A percentile compares a stretch with the other conserved stretches of the same genome.
Conservation (phyloP, 92 coral and sea anemone genomes). For the Zoanthus gigantus region DNA sequence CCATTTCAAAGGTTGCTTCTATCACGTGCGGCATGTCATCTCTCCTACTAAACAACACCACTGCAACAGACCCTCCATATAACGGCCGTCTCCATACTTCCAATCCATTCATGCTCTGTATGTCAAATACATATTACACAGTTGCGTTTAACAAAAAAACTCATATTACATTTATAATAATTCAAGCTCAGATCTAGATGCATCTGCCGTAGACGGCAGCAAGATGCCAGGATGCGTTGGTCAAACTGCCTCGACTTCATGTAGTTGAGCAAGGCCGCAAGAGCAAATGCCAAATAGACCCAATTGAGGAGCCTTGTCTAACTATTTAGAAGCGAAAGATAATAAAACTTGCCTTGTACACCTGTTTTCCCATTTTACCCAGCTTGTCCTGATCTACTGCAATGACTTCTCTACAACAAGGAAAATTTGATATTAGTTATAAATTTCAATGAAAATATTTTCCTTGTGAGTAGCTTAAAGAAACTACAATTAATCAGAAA, state of each 20-base stretch:
- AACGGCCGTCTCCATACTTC: constrained; percentile 86
- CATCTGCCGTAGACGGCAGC: no score
- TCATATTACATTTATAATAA: neutral
- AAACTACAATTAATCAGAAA: no score
- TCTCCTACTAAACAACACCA: constrained; percentile 78
- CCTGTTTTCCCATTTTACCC: constrained; percentile 86
- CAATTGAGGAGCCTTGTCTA: no score
- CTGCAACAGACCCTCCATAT: constrained; percentile 75
- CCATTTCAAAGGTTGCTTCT: constrained; percentile 72
- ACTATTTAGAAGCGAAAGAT: no score
- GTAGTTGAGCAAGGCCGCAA: no score
- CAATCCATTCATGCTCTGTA: constrained; percentile 48
- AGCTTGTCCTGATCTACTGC: constrained; percentile 94
- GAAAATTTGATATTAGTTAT: neutral
- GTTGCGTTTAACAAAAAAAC: neutral
- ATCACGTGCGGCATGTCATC: constrained; percentile 65
- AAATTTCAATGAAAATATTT: neutral
- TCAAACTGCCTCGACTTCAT: no score
- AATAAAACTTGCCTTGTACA: constrained; percentile 56
- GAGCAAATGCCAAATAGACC: no score
- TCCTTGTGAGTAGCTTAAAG: neutral
- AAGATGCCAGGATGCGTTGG: no score
- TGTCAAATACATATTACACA: neutral
- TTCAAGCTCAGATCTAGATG: neutral
- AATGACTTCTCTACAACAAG: constrained; percentile 78